Evolutionary conservation across 2,797 vertebrate genomes (phyloP).

Genomic region (Tamandua tetradactyla): DNA sequence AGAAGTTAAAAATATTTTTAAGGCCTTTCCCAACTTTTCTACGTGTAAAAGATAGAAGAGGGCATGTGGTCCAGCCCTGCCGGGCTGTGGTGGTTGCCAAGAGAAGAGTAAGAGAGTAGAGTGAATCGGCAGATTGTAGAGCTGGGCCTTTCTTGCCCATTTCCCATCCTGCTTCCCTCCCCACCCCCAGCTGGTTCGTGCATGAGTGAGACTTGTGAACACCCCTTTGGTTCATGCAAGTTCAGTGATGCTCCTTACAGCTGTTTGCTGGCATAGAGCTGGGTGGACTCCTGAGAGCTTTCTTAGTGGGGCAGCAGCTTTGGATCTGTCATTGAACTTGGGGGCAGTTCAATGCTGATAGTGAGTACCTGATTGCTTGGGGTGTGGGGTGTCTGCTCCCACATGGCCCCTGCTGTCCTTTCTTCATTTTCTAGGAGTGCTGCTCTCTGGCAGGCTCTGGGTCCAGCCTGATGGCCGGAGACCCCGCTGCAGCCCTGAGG

Average conservation of each 20-base stretch:
- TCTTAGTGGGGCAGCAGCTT: neutral
- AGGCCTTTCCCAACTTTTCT: neutral
- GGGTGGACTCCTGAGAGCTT: neutral
- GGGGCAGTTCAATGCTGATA: neutral
- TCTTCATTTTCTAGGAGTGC: neutral
- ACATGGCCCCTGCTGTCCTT: neutral
- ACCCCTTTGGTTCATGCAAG: neutral
- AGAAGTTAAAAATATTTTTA: neutral
- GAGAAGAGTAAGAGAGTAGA: neutral
- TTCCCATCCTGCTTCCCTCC: neutral
- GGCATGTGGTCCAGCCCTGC: neutral
- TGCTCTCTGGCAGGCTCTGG: neutral
- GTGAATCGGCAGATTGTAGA: neutral
- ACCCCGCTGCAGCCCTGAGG: rapidly evolving
- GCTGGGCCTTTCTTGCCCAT: neutral
- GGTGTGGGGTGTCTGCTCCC: neutral
- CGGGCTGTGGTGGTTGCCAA: neutral
- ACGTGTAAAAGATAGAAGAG: neutral
- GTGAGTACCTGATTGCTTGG: neutral
- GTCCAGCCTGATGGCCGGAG: neutral
- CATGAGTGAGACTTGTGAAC: neutral
- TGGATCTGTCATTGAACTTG: neutral
- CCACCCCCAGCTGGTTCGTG: neutral
- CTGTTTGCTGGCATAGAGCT: neutral
- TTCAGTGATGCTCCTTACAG: neutral